Evolutionary conservation across 2,888 invertebrate species (phyloP).

Genomic region (Halocaridina rubra): DNA sequence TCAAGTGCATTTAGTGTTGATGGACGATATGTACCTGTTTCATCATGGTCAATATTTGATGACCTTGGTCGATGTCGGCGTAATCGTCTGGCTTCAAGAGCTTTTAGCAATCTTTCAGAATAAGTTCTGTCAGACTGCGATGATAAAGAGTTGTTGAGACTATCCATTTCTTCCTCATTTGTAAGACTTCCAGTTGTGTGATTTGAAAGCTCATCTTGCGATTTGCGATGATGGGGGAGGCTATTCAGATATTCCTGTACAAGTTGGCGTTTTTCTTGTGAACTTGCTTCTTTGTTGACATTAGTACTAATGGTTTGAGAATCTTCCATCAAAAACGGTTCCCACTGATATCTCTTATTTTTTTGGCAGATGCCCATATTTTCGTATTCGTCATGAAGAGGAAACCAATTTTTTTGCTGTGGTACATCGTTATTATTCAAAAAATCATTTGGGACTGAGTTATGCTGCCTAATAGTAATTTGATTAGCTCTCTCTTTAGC

Average conservation of each 20-base stretch:
- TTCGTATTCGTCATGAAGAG: neutral
- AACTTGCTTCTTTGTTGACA: neutral
- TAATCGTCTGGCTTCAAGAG: slow-evolving; percentile 39
- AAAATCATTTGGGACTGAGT: neutral
- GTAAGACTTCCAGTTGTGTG: slow-evolving; percentile 7
- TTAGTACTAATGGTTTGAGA: neutral
- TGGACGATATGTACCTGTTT: slow-evolving; percentile 32
- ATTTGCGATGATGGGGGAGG: neutral
- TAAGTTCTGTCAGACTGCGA: slow-evolving; percentile 39
- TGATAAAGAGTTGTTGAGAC: slow-evolving; percentile 28
- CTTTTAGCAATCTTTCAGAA: slow-evolving; percentile 45
- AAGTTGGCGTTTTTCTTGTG: neutral
- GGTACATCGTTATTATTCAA: neutral
- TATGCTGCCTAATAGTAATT: neutral
- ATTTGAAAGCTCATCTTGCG: neutral
- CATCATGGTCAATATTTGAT: slow-evolving; percentile 44
- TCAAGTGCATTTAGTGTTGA: slow-evolving; percentile 50
- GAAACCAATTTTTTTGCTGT: neutral
- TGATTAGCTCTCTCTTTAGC: slow-evolving; percentile 28
- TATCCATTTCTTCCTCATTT: neutral
- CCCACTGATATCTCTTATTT: neutral
- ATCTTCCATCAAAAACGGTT: neutral
- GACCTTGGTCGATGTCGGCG: slow-evolving; percentile 43
- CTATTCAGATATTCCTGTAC: slow-evolving; percentile 21
- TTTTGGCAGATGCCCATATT: neutral